Evolutionary conservation across 2,888 invertebrate genomes (phyloP), one percentile per base, ranked within the genome.

Genomic region (Eucriotettix oculatus): DNA sequence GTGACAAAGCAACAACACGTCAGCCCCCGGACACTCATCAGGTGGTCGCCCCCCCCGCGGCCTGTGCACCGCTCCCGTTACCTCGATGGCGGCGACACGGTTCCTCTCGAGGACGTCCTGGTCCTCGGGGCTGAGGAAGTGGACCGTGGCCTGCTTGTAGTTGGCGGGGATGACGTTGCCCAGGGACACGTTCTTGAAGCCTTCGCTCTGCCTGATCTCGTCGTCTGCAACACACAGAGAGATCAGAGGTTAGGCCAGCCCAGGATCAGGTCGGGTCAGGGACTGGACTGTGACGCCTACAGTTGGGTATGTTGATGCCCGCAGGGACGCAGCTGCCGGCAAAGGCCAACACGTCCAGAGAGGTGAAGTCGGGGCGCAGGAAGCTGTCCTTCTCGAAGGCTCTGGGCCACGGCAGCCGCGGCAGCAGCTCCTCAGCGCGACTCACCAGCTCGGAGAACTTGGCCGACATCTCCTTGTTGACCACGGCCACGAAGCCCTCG

Each of bases 241-340:
- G 29, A 29, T 7, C 29, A 29, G n/a, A n/a, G n/a, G n/a, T n/a
- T n/a, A n/a, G n/a, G n/a, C n/a, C n/a, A n/a, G n/a, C n/a, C n/a
- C n/a, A n/a, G n/a, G n/a, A n/a, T n/a, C n/a, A n/a, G n/a, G n/a
- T n/a, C n/a, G n/a, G n/a, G n/a, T n/a, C n/a, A n/a, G n/a, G n/a
- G n/a, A n/a, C n/a, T 5, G 29, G 29, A 5, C 3, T 29, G 14
- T 16, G 17, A n/a, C 17, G 70, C 86, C 79, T 75, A 92, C 92
- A 98, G 73, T 97, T 97, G 42, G 97, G 97, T 76, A 98, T 97
- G 74, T 96, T 97, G 67, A 97, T 97, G 62, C 97, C 97, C 59
- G 92, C 88, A 0, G 97, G 97, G 61, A 97, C 90, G 16, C 91
- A 93, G 68, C 92, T 91, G 11, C 91, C 89, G 1, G 91, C 86